These are phyloP conservation scores for Pammene fasciana DNA, from an alignment of 2,888 invertebrate genomes.

Conservation along the genomic window DNA sequence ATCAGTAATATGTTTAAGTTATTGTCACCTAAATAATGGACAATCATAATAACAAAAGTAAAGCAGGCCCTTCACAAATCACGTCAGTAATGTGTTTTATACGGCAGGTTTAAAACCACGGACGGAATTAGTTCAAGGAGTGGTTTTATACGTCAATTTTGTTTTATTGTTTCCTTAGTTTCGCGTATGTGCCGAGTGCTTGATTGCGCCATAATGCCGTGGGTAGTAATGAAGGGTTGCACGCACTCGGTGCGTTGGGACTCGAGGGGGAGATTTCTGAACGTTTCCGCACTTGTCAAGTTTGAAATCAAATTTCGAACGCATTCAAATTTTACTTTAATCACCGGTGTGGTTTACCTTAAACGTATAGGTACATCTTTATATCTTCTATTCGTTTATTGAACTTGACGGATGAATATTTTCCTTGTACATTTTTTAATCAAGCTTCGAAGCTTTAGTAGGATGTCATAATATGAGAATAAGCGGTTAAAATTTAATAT, in stretches of 20 bases:
- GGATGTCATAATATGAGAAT: slow-evolving; percentile 9
- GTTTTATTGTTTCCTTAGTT: slow-evolving; percentile 80
- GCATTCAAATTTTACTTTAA: slow-evolving; percentile 34
- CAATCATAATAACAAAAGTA: slow-evolving; percentile 51
- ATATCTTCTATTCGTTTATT: slow-evolving; percentile 1
- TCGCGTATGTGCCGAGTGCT: slow-evolving; percentile 78
- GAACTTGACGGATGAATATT: slow-evolving; percentile 2
- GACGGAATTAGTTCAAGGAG: slow-evolving; percentile 71
- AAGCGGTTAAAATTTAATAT: slow-evolving; percentile 51
- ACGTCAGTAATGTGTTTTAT: slow-evolving; percentile 64
- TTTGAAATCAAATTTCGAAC: slow-evolving; percentile 41
- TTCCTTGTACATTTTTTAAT: slow-evolving; percentile 24
- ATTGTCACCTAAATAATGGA: slow-evolving; percentile 18
- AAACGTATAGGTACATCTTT: slow-evolving; percentile 6
- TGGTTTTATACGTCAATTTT: slow-evolving; percentile 78
- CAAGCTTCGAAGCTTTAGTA: slow-evolving; percentile 15
- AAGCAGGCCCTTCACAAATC: slow-evolving; percentile 57
- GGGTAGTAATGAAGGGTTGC: slow-evolving; percentile 80
- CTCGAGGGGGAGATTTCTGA: slow-evolving; percentile 65
- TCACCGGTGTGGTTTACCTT: slow-evolving; percentile 25
- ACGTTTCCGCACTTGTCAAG: slow-evolving; percentile 73
- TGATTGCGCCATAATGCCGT: slow-evolving; percentile 79
- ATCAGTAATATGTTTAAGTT: slow-evolving; percentile 2
- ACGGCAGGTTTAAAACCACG: slow-evolving; percentile 60
- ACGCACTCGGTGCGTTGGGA: slow-evolving; percentile 72